phyloP scores from a whole-genome alignment of 2,888 invertebrate genomes.

The Cancer borealis region DNA sequence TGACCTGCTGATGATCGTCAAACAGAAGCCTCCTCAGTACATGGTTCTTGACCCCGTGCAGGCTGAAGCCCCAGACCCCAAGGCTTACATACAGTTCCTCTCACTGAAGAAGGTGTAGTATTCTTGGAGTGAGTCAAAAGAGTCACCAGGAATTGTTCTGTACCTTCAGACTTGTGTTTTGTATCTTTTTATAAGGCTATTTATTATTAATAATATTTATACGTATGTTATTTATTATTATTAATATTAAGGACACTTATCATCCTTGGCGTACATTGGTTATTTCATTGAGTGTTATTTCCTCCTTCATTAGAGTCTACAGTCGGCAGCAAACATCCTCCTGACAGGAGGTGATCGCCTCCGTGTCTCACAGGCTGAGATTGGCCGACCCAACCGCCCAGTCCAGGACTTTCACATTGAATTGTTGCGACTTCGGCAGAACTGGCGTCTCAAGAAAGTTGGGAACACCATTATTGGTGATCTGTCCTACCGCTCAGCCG shows the following conservation, averaged over 20 bases:
- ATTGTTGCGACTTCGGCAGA: slow-evolving; percentile 91
- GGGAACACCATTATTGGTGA: slow-evolving; percentile 97
- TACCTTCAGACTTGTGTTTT: not conserved
- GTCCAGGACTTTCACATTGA: slow-evolving; percentile 94
- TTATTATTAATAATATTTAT: slow-evolving; percentile 59
- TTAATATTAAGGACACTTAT: too few species aligned
- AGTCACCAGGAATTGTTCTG: not conserved
- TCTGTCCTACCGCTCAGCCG: slow-evolving; percentile 91
- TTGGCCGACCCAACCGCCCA: slow-evolving; percentile 83
- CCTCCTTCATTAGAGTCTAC: slow-evolving; percentile 83
- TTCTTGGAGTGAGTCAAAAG: not conserved
- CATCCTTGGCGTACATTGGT: too few species aligned
- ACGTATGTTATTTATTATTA: slow-evolving; percentile 4
- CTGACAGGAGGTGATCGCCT: slow-evolving; percentile 92
- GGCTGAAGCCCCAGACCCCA: slow-evolving; percentile 89
- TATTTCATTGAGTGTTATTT: not conserved
- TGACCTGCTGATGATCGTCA: slow-evolving; percentile 91
- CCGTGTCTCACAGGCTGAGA: slow-evolving; percentile 89
- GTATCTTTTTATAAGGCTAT: not conserved
- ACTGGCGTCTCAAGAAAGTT: slow-evolving; percentile 97
- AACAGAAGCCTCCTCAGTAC: slow-evolving; percentile 85
- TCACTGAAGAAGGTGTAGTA: slow-evolving; percentile 89
- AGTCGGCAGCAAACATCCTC: slow-evolving; percentile 92
- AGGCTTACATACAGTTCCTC: slow-evolving; percentile 93
- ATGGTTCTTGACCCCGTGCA: slow-evolving; percentile 96